phyloP scores from a whole-genome alignment of 2,113 vertebrate genomes.

The Eolophus roseicapilla region DNA sequence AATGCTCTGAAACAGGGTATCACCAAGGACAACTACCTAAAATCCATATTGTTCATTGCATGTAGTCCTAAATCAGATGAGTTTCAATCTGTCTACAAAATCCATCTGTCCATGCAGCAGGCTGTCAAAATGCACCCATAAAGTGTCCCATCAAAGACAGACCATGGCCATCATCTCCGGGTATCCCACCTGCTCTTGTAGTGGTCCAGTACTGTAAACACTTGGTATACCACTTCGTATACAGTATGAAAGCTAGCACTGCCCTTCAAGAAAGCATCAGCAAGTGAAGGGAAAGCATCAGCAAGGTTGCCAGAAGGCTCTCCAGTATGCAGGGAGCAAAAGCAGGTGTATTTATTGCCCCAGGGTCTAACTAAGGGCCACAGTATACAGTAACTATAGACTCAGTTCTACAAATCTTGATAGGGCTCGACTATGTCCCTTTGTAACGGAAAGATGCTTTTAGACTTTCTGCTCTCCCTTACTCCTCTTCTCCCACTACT shows the following conservation, averaged over 20 bases:
- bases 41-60: background rate
- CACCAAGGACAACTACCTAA: background rate
- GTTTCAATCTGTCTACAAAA: background rate
- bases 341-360: background rate
- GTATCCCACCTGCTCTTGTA: background rate
- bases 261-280: background rate
- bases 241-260: background rate
- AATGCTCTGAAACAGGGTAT: background rate
- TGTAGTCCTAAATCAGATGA: background rate
- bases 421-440: background rate
- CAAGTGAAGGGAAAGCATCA: background rate
- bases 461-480: background rate
- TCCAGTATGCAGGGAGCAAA: background rate
- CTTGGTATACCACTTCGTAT: background rate
- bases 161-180: background rate
- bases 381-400: background rate
- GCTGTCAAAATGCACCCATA: background rate
- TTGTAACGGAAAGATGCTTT: rapidly evolving
- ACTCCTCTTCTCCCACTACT: background rate
- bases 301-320: background rate
- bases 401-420: background rate
- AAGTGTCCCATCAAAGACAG: background rate
- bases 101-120: background rate
- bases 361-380: background rate
- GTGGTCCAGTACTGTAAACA: background rate